Conservation (phyloP, 2,888 invertebrate species). For the Stenodera caucasica region DNA sequence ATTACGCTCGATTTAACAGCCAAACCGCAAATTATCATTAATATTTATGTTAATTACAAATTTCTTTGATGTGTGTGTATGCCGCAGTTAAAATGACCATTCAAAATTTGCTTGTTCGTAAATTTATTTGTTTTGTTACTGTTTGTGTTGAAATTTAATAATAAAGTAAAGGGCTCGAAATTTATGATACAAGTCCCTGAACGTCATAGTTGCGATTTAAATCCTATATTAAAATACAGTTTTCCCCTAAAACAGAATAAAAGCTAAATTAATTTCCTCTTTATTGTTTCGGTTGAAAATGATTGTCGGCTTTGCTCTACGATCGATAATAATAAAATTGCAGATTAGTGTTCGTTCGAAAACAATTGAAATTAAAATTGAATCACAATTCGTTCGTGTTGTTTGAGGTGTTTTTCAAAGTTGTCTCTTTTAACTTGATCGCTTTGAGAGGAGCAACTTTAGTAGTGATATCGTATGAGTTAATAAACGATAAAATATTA, state of each 20-base stretch:
- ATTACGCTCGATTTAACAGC: neutral
- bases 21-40: no score
- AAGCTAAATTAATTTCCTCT: neutral
- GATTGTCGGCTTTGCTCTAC: neutral
- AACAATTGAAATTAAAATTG: no score
- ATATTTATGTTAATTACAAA: no score
- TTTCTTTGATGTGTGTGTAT: no score
- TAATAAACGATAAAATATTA: conserved; percentile 1
- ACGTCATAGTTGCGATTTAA: conserved; percentile 21
- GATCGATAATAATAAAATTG: neutral
- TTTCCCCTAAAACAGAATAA: no score
- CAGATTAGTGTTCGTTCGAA: no score
- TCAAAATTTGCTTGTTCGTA: no score
- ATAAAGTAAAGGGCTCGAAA: conserved; percentile 22
- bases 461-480: neutral
- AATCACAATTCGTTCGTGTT: no score
- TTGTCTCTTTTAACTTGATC: neutral
- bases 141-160: conserved; percentile 29
- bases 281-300: neutral
- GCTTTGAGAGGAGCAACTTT: neutral
- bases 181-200: conserved; percentile 20
- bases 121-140: conserved; percentile 18
- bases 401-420: neutral
- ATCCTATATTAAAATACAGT: conserved; percentile 5
- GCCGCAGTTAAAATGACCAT: no score